Percentiles rank a stretch among this genome's conserved stretches.
Evolutionary conservation across 2,113 vertebrate genomes (phyloP).

Genomic region (Sialia sialis): DNA sequence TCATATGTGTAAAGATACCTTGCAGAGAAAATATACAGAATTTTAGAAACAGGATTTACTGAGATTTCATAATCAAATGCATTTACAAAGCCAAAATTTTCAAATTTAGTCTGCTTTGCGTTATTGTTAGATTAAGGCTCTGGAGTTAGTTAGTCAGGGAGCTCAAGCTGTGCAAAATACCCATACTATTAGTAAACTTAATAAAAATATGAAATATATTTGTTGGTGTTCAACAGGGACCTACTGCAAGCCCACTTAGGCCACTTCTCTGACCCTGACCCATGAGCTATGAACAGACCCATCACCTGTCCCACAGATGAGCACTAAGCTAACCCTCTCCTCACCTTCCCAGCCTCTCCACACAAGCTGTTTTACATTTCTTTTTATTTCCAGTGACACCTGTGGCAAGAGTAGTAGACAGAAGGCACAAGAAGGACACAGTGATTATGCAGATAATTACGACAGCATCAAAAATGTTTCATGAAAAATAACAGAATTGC

Average conservation of each 20-base stretch:
- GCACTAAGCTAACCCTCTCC: background rate
- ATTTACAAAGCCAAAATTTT: background rate
- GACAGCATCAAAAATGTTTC: background rate
- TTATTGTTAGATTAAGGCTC: background rate
- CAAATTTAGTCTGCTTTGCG: background rate
- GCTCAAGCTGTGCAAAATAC: fast-evolving
- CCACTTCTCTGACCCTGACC: background rate
- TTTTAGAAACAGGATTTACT: background rate
- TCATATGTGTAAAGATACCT: background rate
- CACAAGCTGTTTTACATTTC: background rate
- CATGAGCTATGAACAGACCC: background rate
- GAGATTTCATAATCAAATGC: background rate
- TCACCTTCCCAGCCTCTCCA: background rate
- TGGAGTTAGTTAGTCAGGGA: background rate
- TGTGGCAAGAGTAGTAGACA: background rate
- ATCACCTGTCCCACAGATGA: fast-evolving
- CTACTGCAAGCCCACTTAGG: too few species aligned
- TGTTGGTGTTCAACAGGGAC: background rate
- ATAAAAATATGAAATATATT: background rate
- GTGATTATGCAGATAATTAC: background rate
- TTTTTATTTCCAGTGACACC: background rate
- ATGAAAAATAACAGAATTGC: background rate
- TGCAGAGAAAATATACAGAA: background rate
- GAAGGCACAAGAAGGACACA: background rate
- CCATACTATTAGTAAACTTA: background rate